These are phyloP conservation scores for Calephelis nemesis DNA, from an alignment of 1,140 invertebrate genomes.

Conservation along the genomic window DNA sequence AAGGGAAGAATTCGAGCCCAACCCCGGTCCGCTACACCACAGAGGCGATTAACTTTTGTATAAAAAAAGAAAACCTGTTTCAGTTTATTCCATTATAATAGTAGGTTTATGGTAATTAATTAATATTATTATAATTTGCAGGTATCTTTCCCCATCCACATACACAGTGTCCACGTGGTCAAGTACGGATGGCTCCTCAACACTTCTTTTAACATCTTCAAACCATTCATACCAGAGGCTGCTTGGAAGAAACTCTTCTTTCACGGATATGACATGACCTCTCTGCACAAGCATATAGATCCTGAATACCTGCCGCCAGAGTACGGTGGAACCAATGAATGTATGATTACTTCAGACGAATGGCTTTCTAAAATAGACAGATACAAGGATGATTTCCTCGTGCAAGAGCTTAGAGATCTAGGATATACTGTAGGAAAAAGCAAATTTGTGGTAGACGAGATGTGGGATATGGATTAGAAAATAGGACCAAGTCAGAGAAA, in stretches of 20 bases:
- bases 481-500: too few relatives aligned
- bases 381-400: conserved; percentile 65
- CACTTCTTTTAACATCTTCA: conserved; percentile 85
- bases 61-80: too few relatives aligned
- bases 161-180: conserved; percentile 86
- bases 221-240: conserved; percentile 84
- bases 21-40: too few relatives aligned
- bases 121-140: conserved; percentile 40
- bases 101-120: not conserved
- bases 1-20: too few relatives aligned
- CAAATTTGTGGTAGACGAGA: too few relatives aligned
- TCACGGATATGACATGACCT: conserved; percentile 86
- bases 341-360: conserved; percentile 51
- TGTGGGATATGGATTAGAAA: too few relatives aligned
- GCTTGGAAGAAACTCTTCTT: conserved; percentile 86
- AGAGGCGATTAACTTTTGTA: too few relatives aligned
- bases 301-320: conserved; percentile 85
- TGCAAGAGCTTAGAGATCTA: conserved; percentile 50
- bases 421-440: conserved; percentile 45
- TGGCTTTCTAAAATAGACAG: conserved; percentile 58
- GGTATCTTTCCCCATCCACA: conserved; percentile 86
- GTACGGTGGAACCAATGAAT: conserved; percentile 82
- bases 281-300: conserved; percentile 86
- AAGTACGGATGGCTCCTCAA: conserved; percentile 89
- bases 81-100: too few relatives aligned